Conservation (phyloP, 1,140 invertebrate species). For the Pogonomyrmex californicus region DNA sequence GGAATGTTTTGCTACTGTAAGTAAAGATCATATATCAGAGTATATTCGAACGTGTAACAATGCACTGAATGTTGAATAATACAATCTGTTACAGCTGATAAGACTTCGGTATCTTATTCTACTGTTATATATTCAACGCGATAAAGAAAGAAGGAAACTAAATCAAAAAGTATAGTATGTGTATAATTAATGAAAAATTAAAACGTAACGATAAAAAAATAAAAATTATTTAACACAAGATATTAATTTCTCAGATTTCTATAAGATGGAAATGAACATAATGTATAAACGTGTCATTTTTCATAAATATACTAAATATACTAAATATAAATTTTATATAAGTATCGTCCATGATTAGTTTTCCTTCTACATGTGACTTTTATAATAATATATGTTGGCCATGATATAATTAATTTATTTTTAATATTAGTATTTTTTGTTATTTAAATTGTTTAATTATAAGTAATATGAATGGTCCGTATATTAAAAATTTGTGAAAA, state of each 20-base stretch:
- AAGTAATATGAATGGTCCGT: background rate
- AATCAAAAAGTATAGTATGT: background rate
- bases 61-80: background rate
- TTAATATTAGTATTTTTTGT: background rate
- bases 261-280: background rate
- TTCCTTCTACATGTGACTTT: background rate
- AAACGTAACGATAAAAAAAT: background rate
- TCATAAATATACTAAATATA: background rate
- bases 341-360: background rate
- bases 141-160: background rate
- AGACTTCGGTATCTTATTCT: slow-evolving; percentile 25
- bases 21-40: background rate
- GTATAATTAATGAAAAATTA: slow-evolving; percentile 3
- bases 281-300: background rate
- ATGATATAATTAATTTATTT: background rate
- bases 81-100: background rate
- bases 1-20: slow-evolving; percentile 19
- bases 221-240: slow-evolving; percentile 15
- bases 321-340: background rate
- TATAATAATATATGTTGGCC: background rate
- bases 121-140: slow-evolving; percentile 25
- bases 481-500: background rate
- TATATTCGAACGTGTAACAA: background rate
- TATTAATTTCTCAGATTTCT: background rate
- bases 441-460: background rate